These are phyloP conservation scores for Nothocercus nigrocapillus DNA, from an alignment of 2,113 vertebrate species.

Conservation along the genomic window DNA sequence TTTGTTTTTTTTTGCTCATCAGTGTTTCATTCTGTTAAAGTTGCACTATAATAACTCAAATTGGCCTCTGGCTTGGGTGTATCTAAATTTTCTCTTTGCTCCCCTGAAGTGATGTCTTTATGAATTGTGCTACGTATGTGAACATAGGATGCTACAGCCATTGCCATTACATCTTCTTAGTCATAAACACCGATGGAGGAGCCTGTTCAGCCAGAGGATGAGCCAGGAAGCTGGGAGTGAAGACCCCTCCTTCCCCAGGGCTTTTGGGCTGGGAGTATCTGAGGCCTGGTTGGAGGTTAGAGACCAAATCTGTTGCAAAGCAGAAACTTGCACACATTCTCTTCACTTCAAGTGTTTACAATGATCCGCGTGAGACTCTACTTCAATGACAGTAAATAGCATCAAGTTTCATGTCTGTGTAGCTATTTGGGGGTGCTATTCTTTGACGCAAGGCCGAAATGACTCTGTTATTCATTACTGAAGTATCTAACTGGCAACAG, in stretches of 20 bases:
- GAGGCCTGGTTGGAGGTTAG: neutral
- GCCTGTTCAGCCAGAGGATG: neutral
- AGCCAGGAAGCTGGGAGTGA: neutral
- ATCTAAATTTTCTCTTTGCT: neutral
- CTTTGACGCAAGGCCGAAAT: neutral
- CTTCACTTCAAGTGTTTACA: neutral
- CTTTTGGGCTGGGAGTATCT: neutral
- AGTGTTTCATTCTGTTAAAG: neutral
- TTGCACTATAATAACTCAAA: too few species aligned
- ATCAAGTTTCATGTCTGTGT: neutral
- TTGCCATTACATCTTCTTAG: neutral
- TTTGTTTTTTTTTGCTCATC: neutral
- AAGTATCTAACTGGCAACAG: neutral
- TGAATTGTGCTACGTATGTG: rapidly evolving
- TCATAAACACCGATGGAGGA: neutral
- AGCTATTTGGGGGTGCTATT: neutral
- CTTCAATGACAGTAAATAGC: neutral
- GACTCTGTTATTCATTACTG: neutral
- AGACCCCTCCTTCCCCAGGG: rapidly evolving
- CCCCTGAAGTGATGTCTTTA: neutral
- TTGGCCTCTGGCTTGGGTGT: neutral
- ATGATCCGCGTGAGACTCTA: neutral
- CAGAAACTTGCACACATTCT: neutral
- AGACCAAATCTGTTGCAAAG: too few species aligned
- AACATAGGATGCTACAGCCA: neutral